Base-by-base conservation (phyloP, 2,888 invertebrate species). In the Ypsolopha scabrella region DNA sequence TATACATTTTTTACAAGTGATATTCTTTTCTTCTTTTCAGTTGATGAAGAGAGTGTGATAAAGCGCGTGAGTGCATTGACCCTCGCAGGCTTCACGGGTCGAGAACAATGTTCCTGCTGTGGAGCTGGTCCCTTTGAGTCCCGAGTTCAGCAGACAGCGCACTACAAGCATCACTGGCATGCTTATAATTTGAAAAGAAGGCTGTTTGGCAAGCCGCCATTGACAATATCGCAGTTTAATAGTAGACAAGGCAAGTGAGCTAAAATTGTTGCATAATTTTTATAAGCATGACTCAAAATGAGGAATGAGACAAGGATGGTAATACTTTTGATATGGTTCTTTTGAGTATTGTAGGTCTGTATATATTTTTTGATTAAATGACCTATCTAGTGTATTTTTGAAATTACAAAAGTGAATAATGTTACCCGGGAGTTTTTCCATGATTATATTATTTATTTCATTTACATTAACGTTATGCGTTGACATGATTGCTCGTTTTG, bases 91-190 rank as follows among this genome's bases (percentile, higher is more conserved):
- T 63, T 72, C 0, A 63, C 75, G 0, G 78, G 80, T 55, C 81
- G 82, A 0, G 83, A 76, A 52, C 68, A 72, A 47, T 87, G 87
- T 55, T 86, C 86, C 0, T 79, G 80, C 53, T 87, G 87, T 53
- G 80, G 81, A 1, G 81, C 85, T 0, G 87, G 87, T 0, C 87
- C 87, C 0, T 93, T 93, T 62, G 80, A 87, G 35, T 81, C 89
- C 48, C 70, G 90, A 47, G 75, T 80, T 0, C 88, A 90, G 53
- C 93, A 94, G 71, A 89, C 91, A 11, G 87, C 90, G 6, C 95
- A 95, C 69, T 95, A 93, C 66, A 93, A 93, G 65, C 80, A 93
- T 39, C 95, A 95, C 68, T 95, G 94, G 94, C 95, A 95, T 70
- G 88, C 93, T 3, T 93, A 93, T 64, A 95, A 95, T 74, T 76